phyloP scores from a whole-genome alignment of 2,113 vertebrate genomes.

The Rhagologus leucostigma region DNA sequence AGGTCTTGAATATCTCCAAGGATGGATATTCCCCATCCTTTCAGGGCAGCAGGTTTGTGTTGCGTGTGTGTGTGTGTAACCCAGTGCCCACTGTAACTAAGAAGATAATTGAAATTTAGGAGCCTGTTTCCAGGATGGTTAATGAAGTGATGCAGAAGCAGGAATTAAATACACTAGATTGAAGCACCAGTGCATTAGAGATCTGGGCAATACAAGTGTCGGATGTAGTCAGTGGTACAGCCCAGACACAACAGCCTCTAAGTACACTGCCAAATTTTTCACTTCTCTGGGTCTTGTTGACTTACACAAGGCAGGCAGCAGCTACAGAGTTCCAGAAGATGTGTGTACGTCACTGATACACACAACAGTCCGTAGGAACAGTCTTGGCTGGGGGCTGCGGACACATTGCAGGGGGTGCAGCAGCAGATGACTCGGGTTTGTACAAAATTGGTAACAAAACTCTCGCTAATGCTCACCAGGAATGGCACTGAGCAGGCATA shows the following conservation, averaged over 20 bases:
- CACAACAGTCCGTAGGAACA: accelerated
- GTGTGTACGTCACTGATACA: neutral
- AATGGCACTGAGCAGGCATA: neutral
- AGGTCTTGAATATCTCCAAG: neutral
- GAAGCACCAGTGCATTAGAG: neutral
- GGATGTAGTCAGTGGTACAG: neutral
- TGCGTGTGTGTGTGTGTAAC: neutral
- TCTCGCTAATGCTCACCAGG: neutral
- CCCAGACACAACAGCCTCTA: neutral
- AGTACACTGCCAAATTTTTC: neutral
- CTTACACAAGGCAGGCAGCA: neutral
- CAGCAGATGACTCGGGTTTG: neutral
- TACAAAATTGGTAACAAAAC: neutral
- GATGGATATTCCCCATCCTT: neutral
- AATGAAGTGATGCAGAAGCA: neutral
- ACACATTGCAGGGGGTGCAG: neutral
- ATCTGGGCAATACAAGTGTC: neutral
- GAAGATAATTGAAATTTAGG: neutral
- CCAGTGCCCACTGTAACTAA: neutral
- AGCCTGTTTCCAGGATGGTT: neutral
- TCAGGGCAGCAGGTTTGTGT: neutral
- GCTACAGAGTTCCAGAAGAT: neutral
- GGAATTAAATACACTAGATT: neutral
- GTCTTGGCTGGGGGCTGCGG: neutral
- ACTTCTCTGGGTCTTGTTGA: neutral